These are phyloP conservation scores for Sminthurides bifidus DNA, from an alignment of 1,140 invertebrate genomes.

Conservation along the genomic window DNA sequence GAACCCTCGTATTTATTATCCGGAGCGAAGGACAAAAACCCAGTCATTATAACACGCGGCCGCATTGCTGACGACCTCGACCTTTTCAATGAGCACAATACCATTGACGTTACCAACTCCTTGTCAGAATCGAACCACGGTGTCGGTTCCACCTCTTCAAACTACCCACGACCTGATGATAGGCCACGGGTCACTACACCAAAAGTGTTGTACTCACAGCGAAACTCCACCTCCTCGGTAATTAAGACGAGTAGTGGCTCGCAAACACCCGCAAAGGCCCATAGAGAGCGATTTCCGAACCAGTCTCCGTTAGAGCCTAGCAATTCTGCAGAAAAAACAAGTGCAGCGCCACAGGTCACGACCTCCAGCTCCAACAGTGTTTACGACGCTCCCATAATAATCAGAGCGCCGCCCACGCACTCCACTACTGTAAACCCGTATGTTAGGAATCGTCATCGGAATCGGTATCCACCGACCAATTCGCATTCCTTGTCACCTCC, in stretches of 20 bases:
- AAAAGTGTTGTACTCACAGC: not conserved
- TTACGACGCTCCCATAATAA: not conserved
- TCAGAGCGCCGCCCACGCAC: slow-evolving; percentile 1
- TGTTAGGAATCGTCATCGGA: slow-evolving; percentile 3
- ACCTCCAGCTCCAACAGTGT: not conserved
- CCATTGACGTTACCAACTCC: slow-evolving; percentile 15
- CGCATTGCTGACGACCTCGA: slow-evolving; percentile 10
- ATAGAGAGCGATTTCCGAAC: slow-evolving; percentile 1
- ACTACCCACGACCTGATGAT: not conserved
- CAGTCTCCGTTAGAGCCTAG: not conserved
- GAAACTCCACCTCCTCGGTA: not conserved
- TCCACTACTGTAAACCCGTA: not conserved
- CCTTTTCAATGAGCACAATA: not conserved
- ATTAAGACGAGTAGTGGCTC: not conserved
- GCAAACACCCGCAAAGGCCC: not conserved
- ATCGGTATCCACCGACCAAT: slow-evolving; percentile 16
- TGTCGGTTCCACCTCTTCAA: not conserved
- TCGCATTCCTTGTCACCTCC: slow-evolving; percentile 15
- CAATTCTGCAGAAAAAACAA: not conserved
- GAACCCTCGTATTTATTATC: slow-evolving; percentile 22
- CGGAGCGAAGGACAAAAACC: not conserved
- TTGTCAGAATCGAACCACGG: slow-evolving; percentile 3
- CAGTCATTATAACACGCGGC: not conserved
- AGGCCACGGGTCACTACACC: not conserved
- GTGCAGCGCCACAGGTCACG: not conserved